Evolutionary conservation across 2,113 vertebrate species (phyloP).

Genomic region (Plecturocebus donacophilus): DNA sequence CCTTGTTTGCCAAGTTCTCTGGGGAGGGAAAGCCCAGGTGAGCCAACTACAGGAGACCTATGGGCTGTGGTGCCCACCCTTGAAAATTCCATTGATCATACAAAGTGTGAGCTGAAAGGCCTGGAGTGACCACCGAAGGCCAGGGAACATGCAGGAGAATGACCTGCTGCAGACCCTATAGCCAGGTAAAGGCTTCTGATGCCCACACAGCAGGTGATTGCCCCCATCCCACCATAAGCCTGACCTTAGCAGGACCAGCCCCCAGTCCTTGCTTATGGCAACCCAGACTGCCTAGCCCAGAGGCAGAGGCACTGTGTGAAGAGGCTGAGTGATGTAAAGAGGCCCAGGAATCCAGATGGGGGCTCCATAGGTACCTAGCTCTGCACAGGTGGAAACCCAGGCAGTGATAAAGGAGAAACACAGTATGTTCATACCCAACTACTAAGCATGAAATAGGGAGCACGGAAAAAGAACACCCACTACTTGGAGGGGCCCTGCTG

Average conservation of each 20-base stretch:
- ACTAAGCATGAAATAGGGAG: not conserved
- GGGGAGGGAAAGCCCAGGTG: not conserved
- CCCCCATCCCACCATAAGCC: not conserved
- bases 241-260: not conserved
- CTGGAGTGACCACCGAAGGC: not conserved
- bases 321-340: not conserved
- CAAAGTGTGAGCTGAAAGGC: not conserved
- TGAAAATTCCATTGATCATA: not conserved
- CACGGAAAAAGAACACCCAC: not conserved
- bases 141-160: not conserved
- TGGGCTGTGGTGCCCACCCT: not conserved
- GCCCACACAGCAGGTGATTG: not conserved
- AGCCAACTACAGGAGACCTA: not conserved
- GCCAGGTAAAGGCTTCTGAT: not conserved
- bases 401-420: not conserved
- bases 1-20: slow-evolving; percentile 66
- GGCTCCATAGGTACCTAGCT: not conserved
- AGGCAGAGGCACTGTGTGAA: not conserved
- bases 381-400: not conserved
- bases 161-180: not conserved
- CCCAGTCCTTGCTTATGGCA: not conserved
- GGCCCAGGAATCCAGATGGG: not conserved
- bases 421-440: not conserved
- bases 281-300: not conserved
- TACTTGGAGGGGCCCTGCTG: not conserved